phyloP scores from a whole-genome alignment of 2,113 vertebrate genomes.

The Sterna hirundo region DNA sequence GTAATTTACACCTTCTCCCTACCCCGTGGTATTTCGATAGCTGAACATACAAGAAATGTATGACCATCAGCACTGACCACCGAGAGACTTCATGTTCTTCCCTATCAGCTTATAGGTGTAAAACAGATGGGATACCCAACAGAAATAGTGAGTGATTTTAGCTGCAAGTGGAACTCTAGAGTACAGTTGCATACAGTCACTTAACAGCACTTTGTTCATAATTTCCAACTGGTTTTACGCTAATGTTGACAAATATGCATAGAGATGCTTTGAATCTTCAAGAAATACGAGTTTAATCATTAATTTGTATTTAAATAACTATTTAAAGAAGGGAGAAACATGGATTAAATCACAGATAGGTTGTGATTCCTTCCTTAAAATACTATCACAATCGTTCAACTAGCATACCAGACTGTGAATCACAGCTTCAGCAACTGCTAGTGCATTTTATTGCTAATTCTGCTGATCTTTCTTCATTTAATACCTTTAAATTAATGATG shows the following conservation, averaged over 20 bases:
- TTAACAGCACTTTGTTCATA: neutral
- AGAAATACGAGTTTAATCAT: neutral
- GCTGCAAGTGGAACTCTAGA: neutral
- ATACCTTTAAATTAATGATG: neutral
- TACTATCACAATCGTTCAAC: neutral
- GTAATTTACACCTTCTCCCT: conserved; percentile 51
- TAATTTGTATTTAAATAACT: neutral
- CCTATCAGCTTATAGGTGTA: neutral
- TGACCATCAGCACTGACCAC: conserved; percentile 31
- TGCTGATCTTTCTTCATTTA: neutral
- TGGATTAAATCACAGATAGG: neutral
- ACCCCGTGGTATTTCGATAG: neutral
- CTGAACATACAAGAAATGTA: neutral
- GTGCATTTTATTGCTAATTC: neutral
- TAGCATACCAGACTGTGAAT: neutral
- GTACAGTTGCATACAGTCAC: neutral
- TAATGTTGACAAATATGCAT: neutral
- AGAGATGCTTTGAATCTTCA: neutral
- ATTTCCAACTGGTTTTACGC: neutral
- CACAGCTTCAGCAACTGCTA: neutral
- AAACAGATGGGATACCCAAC: neutral
- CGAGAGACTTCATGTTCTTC: neutral
- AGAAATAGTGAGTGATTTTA: neutral
- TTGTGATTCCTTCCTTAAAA: neutral
- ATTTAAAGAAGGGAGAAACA: neutral